phyloP scores from a whole-genome alignment of 1,140 invertebrate species.

The Coboldia fuscipes region DNA sequence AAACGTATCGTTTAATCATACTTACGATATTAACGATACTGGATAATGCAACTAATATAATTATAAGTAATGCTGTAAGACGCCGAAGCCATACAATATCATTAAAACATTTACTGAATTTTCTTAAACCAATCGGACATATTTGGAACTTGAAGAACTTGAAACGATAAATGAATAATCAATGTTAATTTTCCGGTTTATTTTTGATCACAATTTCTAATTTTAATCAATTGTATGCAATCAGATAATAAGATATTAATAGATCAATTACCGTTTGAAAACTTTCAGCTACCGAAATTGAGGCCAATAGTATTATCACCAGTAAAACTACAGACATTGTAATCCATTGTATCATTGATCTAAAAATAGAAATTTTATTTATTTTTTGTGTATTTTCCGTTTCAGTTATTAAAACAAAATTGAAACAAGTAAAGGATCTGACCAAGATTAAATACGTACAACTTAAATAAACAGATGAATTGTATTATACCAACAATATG shows the following conservation, averaged over 20 bases:
- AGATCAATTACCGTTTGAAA: conserved; percentile 20
- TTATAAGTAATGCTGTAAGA: conserved; percentile 27
- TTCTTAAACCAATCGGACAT: conserved; percentile 22
- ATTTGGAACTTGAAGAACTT: conserved; percentile 9
- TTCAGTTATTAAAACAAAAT: no score
- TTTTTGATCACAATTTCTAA: background rate
- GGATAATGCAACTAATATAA: conserved; percentile 28
- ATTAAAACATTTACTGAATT: conserved; percentile 27
- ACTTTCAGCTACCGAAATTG: conserved; percentile 27
- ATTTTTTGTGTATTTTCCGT: no score
- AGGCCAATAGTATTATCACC: conserved; percentile 24
- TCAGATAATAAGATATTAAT: background rate
- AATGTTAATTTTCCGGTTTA: background rate
- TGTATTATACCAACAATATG: conserved; percentile 30
- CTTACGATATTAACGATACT: conserved; percentile 35
- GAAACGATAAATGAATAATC: no score
- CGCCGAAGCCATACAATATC: conserved; percentile 28
- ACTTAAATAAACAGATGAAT: no score
- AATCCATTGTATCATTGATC: no score
- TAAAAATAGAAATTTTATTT: no score
- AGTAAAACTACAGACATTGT: no score
- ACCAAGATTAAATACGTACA: no score
- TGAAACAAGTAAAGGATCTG: no score
- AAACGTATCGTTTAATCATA: conserved; percentile 4
- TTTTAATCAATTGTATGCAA: background rate